These are phyloP conservation scores for Drosophila anomalata DNA, from an alignment of 2,888 invertebrate species.

Conservation along the genomic window DNA sequence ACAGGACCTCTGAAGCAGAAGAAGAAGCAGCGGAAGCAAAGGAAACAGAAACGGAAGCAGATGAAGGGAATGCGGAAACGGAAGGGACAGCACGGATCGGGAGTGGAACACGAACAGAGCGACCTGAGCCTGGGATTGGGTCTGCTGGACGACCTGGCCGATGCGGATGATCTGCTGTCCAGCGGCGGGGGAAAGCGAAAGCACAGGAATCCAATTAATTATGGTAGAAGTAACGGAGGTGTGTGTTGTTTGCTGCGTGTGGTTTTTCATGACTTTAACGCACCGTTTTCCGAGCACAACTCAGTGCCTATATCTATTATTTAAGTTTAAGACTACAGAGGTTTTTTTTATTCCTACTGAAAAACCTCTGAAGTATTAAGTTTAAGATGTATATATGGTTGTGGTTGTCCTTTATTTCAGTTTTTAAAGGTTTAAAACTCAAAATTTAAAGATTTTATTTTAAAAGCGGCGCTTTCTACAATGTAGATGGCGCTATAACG, in stretches of 20 bases:
- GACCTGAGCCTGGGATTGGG: slow-evolving; percentile 69
- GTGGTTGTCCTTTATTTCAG: neutral
- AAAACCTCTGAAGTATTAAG: neutral
- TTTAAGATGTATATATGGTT: neutral
- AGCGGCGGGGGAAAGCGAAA: slow-evolving; percentile 73
- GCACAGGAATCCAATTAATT: slow-evolving; percentile 81
- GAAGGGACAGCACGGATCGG: slow-evolving; percentile 65
- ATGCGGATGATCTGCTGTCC: slow-evolving; percentile 52
- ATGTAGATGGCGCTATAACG: slow-evolving; percentile 20
- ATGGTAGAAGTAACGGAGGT: slow-evolving; percentile 84
- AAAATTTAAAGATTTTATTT: neutral
- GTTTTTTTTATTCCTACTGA: neutral
- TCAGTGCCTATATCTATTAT: slow-evolving; percentile 61
- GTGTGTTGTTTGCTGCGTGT: slow-evolving; percentile 83
- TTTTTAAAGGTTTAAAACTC: neutral
- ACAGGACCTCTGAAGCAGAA: slow-evolving; percentile 63
- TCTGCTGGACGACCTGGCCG: slow-evolving; percentile 75
- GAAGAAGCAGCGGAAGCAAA: slow-evolving; percentile 72
- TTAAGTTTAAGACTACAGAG: neutral
- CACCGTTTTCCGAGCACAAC: slow-evolving; percentile 79
- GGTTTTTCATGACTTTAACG: slow-evolving; percentile 79
- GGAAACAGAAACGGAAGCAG: slow-evolving; percentile 72
- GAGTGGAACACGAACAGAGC: slow-evolving; percentile 60
- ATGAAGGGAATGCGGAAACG: slow-evolving; percentile 73
- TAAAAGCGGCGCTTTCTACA: neutral